Conservation (phyloP, 2,113 vertebrate genomes). For the Brachypteracias leptosomus region DNA sequence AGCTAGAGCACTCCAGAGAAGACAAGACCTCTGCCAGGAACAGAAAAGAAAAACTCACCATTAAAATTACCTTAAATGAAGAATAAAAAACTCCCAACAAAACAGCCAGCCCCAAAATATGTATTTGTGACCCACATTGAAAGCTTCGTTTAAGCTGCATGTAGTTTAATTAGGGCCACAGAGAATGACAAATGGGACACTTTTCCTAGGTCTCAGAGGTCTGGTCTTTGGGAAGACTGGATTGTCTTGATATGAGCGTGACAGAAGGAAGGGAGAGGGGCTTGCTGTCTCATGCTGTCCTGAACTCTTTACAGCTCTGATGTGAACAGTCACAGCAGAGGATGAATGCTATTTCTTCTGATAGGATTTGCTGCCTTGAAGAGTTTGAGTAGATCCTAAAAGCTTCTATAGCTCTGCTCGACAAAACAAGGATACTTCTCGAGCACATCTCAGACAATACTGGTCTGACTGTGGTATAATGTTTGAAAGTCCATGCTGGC, state of each 20-base stretch:
- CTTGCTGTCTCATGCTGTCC: rapidly evolving
- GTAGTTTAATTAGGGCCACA: neutral
- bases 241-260: neutral
- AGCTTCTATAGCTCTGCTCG: neutral
- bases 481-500: neutral
- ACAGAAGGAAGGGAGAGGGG: neutral
- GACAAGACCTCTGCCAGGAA: neutral
- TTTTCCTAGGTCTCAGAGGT: neutral
- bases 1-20: neutral
- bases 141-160: neutral
- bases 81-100: neutral
- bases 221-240: neutral
- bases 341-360: neutral
- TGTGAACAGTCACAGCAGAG: neutral
- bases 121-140: rapidly evolving
- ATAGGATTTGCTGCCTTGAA: neutral
- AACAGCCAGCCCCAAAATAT: neutral
- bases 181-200: neutral
- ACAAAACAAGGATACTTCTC: neutral
- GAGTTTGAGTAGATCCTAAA: neutral
- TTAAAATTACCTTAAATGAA: neutral
- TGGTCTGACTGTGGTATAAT: neutral
- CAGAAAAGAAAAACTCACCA: neutral
- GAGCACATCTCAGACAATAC: neutral
- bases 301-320: neutral